Percentiles rank a stretch among this genome's conserved stretches.
phyloP scores from a whole-genome alignment of 2,888 invertebrate genomes.

The Schrankia costaestrigalis region DNA sequence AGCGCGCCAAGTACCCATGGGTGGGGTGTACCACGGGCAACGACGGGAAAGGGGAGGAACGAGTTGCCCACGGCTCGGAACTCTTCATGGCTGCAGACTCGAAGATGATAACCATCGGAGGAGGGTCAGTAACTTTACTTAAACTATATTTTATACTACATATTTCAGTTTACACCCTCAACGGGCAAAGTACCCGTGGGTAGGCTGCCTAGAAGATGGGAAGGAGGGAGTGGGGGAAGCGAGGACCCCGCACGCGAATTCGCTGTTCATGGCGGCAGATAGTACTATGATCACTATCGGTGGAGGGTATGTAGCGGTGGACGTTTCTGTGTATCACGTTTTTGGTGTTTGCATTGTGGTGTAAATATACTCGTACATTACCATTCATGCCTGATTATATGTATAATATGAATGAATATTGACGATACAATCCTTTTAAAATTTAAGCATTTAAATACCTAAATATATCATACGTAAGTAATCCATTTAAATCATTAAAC shows the following conservation, averaged over 20 bases:
- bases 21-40: slow-evolving; percentile 83
- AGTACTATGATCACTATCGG: slow-evolving; percentile 95
- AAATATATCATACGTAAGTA: no score
- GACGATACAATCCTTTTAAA: no score
- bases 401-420: no score
- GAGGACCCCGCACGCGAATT: slow-evolving; percentile 84
- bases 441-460: no score
- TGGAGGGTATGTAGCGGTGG: slow-evolving; percentile 88
- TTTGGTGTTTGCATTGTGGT: slow-evolving; percentile 1
- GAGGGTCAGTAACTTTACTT: slow-evolving; percentile 86
- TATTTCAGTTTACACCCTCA: slow-evolving; percentile 85
- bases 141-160: slow-evolving; percentile 1
- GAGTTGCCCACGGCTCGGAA: slow-evolving; percentile 91
- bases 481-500: no score
- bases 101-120: slow-evolving; percentile 97
- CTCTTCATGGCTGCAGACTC: slow-evolving; percentile 98
- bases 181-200: slow-evolving; percentile 95
- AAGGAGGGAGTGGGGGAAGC: slow-evolving; percentile 45
- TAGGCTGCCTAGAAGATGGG: slow-evolving; percentile 89
- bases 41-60: slow-evolving; percentile 76
- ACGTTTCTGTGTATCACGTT: slow-evolving; percentile 8
- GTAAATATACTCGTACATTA: no score
- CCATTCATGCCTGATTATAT: no score
- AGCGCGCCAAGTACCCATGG: slow-evolving; percentile 96
- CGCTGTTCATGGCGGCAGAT: slow-evolving; percentile 97